Base-by-base conservation (phyloP, 1,140 invertebrate species). In the Mamestra configurata region DNA sequence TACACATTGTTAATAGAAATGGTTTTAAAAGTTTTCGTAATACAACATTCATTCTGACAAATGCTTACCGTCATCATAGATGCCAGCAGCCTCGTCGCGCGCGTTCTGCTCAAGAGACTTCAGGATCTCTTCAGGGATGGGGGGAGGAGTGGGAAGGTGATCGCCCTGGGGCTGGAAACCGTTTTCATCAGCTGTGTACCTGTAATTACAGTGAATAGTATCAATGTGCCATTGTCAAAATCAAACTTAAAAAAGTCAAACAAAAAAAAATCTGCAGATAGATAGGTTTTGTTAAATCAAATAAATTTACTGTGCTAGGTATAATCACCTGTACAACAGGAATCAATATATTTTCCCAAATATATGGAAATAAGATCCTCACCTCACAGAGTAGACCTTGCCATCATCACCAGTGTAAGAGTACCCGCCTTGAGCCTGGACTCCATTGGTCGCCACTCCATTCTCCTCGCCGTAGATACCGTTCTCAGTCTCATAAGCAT, bases 101-200 rank as follows among this genome's bases (percentile, higher is more conserved):
- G 92, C 92, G 15, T 95, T 95, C 80, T 93, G 92, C 75, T 92
- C 92, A 76, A 91, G 79, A 75, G 92, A 88, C 83, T 85, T 93
- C 81, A 90, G 90, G 83, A 93, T 96, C 89, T 92, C 95, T 81
- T 93, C 95, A 37, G 97, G 97, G 80, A 97, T 96, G 35, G 97
- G 97, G 0, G 97, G 97, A 46, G 97, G 96, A 4, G 97, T 97
- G 20, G 98, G 98, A 22, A 98, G 88, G 90, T 98, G 97, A 31
- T 96, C 97, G 51, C 97, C 97, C 82, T 96, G 90, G 0, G 97
- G 97, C 64, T 96, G 96, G 92, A 98, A 98, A 8, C 97, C 97
- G 70, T 97, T 97, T 88, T 98, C 97, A 85, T 98, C 97, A 70
- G 98, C 98, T 20, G 97, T 96, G 94, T 98, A 98, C 20, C 96